Conservation (phyloP, 2,888 invertebrate genomes). For the Campopleginae sp. region DNA sequence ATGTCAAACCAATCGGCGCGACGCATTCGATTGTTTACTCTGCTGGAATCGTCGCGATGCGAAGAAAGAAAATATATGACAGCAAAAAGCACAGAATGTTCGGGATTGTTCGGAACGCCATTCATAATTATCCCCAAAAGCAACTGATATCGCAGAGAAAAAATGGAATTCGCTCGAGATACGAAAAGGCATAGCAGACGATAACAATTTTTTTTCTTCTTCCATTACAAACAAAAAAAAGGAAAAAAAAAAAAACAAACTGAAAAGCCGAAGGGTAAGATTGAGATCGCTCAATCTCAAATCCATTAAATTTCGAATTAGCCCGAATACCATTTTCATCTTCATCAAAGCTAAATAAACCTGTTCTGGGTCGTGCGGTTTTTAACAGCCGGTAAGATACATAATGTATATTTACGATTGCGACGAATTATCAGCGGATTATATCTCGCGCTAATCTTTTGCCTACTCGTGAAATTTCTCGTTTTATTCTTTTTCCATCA, state of each 20-base stretch:
- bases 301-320: neutral
- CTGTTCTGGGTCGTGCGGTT: neutral
- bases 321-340: neutral
- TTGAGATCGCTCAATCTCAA: neutral
- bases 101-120: neutral
- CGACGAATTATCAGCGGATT: constrained; percentile 30
- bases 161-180: neutral
- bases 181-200: neutral
- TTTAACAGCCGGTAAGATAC: constrained; percentile 22
- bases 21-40: neutral
- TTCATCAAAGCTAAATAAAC: constrained; percentile 19
- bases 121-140: neutral
- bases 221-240: neutral
- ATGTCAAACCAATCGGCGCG: neutral
- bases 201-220: neutral
- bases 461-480: constrained; percentile 44
- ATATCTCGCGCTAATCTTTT: constrained; percentile 51
- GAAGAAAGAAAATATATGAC: neutral
- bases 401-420: constrained; percentile 47
- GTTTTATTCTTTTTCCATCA: neutral
- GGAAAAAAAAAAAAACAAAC: too few relatives aligned
- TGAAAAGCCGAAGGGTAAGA: neutral
- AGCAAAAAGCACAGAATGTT: too few relatives aligned
- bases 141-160: neutral
- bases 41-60: neutral